These are phyloP conservation scores for Mercenaria mercenaria DNA, from an alignment of 1,140 invertebrate genomes.

Conservation along the genomic window DNA sequence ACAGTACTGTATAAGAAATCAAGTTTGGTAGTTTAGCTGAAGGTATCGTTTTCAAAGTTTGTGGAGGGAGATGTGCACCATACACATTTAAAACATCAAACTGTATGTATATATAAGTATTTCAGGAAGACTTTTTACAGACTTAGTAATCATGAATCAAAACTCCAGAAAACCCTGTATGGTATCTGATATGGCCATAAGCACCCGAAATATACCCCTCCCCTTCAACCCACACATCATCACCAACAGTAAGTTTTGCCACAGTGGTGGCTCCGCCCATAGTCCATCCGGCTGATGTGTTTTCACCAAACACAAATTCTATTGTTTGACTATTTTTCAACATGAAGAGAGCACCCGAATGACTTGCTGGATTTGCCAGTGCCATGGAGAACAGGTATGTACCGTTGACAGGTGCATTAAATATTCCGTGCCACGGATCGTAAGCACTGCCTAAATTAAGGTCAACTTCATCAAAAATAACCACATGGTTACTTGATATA, in stretches of 20 bases:
- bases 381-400: slow-evolving; percentile 29
- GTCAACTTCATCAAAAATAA: slow-evolving; percentile 25
- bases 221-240: slow-evolving; percentile 21
- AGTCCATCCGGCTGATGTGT: slow-evolving; percentile 22
- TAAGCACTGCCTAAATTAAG: slow-evolving; percentile 36
- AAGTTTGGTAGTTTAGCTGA: too few relatives aligned
- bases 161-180: background rate
- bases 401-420: slow-evolving; percentile 13
- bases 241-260: background rate
- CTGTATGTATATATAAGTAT: too few relatives aligned
- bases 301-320: background rate
- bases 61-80: too few relatives aligned
- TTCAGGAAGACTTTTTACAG: too few relatives aligned
- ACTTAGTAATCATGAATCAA: background rate
- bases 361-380: background rate
- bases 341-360: background rate
- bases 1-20: too few relatives aligned
- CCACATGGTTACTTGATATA: background rate
- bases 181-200: background rate
- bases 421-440: background rate
- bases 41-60: too few relatives aligned
- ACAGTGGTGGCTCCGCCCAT: slow-evolving; percentile 10
- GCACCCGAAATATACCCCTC: slow-evolving; percentile 2
- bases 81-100: too few relatives aligned
- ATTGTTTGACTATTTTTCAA: background rate